Percentiles rank a stretch among this genome's conserved stretches.
Conservation (phyloP, 1,140 invertebrate species). For the Eulimnadia texana region DNA sequence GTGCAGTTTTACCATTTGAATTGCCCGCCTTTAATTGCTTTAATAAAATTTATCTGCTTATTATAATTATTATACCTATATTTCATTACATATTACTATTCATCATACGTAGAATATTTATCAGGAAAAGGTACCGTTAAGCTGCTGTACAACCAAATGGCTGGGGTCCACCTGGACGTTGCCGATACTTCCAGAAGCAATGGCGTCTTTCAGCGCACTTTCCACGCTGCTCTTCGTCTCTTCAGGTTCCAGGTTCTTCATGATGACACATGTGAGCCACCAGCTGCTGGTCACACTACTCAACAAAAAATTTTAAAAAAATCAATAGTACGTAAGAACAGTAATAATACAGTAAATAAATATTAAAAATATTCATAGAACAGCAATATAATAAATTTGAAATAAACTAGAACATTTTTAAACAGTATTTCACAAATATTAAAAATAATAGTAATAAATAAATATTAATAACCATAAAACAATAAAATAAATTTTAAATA, state of each 20-base stretch:
- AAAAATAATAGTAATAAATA: too few relatives aligned
- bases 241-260: constrained; percentile 45
- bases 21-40: not conserved
- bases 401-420: too few relatives aligned
- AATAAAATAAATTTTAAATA: too few relatives aligned
- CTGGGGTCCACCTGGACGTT: constrained; percentile 51
- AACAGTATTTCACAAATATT: too few relatives aligned
- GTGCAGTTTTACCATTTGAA: too few relatives aligned
- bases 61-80: too few relatives aligned
- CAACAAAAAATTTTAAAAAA: constrained; percentile 28
- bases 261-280: constrained; percentile 47
- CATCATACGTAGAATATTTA: not conserved
- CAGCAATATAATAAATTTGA: constrained; percentile 26
- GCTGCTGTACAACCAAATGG: constrained; percentile 39
- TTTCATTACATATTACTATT: not conserved
- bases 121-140: constrained; percentile 27
- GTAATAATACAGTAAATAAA: constrained; percentile 14
- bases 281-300: constrained; percentile 39
- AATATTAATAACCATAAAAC: too few relatives aligned
- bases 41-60: not conserved
- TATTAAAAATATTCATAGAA: constrained; percentile 13
- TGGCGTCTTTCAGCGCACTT: constrained; percentile 46
- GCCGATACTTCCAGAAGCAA: constrained; percentile 54
- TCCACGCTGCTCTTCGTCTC: constrained; percentile 37
- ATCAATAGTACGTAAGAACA: not conserved